Evolutionary conservation across 2,888 invertebrate genomes (phyloP), one percentile per base, ranked within the genome.

Genomic region (Clostera curtula): DNA sequence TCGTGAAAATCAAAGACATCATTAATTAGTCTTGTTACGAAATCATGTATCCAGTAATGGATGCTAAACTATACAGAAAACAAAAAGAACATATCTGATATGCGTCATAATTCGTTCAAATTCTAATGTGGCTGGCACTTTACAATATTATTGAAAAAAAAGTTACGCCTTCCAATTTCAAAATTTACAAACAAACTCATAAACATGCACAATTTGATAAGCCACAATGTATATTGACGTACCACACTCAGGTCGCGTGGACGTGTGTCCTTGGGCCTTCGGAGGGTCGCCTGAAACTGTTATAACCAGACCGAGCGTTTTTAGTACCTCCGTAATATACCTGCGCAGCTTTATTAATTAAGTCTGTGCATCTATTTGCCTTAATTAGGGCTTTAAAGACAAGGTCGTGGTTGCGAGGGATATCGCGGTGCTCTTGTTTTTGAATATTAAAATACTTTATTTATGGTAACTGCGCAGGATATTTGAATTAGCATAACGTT

Each of bases 281-380:
- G 13, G 20, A 25, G 17, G 20, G 20, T 25, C 24, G 28, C 54
- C 54, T 54, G 43, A 34, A 46, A 39, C 43, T 47, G 45, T 49
- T 54, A 57, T 54, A 55, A 51, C 27, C 29, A 22, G 25, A 23
- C 24, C 27, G 24, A 23, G 27, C 19, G 14, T 34, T 40, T 46
- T 40, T 45, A 45, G 27, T 26, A 34, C 35, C 34, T 14, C 21
- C 19, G 20, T 34, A 34, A 35, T 33, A 16, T 36, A 25, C 27
- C 28, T 34, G 27, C 36, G 31, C 34, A 34, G 22, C 13, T 13
- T 45, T 46, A 50, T 53, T 57, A 53, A 61, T 60, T 55, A 56
- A 40, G 29, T 48, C 53, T 46, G 47, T 53, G 52, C 45, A 51
- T 61, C 41, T 55, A 50, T 63, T 59, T 54, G 41, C 37, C 49